These are phyloP conservation scores for Neuroscelio doddi DNA, from an alignment of 2,888 invertebrate genomes.

Conservation along the genomic window DNA sequence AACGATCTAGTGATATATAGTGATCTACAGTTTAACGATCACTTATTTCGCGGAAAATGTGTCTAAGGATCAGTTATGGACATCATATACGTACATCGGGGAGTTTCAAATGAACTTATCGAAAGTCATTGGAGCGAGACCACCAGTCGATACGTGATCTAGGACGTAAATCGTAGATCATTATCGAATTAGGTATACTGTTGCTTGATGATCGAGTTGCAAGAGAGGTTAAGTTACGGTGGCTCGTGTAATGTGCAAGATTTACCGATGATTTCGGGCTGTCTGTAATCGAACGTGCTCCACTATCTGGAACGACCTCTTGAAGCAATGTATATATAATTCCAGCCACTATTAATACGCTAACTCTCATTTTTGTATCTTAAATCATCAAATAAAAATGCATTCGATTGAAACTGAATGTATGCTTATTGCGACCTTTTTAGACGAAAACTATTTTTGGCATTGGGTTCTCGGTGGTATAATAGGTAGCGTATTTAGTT, in stretches of 20 bases:
- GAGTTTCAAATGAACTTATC: conserved; percentile 37
- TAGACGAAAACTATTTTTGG: too few species aligned
- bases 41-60: conserved; percentile 16
- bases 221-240: conserved; percentile 27
- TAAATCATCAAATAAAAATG: too few species aligned
- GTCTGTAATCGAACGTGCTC: conserved; percentile 17
- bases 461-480: too few species aligned
- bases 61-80: conserved; percentile 15
- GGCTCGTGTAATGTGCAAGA: conserved; percentile 7
- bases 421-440: too few species aligned
- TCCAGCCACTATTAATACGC: too few species aligned
- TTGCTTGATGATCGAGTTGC: conserved; percentile 14
- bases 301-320: conserved; percentile 28
- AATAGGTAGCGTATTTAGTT: too few species aligned
- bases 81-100: conserved; percentile 16
- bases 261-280: conserved; percentile 16
- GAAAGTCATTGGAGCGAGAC: conserved; percentile 31
- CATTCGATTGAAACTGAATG: too few species aligned
- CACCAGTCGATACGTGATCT: conserved; percentile 28
- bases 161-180: conserved; percentile 29
- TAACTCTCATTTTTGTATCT: too few species aligned
- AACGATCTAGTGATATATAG: conserved; percentile 23
- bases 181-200: conserved; percentile 26
- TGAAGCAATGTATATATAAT: not conserved
- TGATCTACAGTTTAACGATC: conserved; percentile 16